Conservation (phyloP, 2,797 vertebrate species). For the Triplophysa bombifrons region DNA sequence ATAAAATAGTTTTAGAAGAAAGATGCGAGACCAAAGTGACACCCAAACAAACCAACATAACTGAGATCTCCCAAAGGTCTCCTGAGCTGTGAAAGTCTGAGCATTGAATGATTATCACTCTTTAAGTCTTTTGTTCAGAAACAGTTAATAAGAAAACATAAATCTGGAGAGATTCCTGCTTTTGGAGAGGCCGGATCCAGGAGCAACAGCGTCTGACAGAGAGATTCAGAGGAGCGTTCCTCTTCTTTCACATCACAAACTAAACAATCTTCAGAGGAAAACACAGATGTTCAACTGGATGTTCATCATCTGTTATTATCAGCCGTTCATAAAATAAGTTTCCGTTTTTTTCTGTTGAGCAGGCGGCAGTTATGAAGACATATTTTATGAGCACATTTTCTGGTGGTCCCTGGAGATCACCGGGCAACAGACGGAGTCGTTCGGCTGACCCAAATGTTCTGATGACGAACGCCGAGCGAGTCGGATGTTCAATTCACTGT, state of each 20-base stretch:
- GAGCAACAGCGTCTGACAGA: conserved; percentile 62
- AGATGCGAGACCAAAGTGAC: neutral
- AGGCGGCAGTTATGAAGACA: neutral
- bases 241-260: neutral
- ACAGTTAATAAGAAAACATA: conserved; percentile 74
- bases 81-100: neutral
- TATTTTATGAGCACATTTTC: conserved; percentile 8
- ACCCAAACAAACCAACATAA: too few species aligned
- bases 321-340: neutral
- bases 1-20: neutral
- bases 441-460: conserved; percentile 21
- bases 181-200: conserved; percentile 69
- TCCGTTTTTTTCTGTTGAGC: neutral
- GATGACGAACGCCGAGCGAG: conserved; percentile 6
- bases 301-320: neutral
- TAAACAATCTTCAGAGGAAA: neutral
- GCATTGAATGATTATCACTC: conserved; percentile 10
- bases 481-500: neutral
- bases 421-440: conserved; percentile 3
- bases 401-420: conserved; percentile 13
- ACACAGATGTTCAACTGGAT: neutral
- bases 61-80: neutral
- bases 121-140: conserved; percentile 56
- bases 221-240: conserved; percentile 38
- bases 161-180: conserved; percentile 79